phyloP scores from a whole-genome alignment of 2,113 vertebrate species.

The Dendrocopos noguchii region DNA sequence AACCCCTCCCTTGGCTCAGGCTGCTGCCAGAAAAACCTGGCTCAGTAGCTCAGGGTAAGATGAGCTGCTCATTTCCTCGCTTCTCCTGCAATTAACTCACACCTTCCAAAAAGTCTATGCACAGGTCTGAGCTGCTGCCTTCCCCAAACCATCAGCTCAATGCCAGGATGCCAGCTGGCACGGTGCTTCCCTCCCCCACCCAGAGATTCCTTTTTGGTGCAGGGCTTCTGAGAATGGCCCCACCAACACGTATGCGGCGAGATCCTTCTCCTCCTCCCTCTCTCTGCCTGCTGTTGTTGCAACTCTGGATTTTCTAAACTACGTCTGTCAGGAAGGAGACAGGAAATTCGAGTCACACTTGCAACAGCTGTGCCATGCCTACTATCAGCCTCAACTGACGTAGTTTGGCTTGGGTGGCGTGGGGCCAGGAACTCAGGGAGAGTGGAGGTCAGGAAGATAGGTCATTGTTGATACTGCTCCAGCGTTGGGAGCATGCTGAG shows the following conservation, averaged over 20 bases:
- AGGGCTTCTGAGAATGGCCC: conserved; percentile 27
- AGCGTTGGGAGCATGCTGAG: conserved; percentile 70
- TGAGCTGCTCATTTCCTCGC: background rate
- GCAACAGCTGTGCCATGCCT: conserved; percentile 81
- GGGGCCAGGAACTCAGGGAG: conserved; percentile 77
- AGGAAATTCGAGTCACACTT: conserved; percentile 93
- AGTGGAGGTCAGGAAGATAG: conserved; percentile 80
- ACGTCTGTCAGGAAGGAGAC: conserved; percentile 92
- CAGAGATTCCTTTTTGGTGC: background rate
- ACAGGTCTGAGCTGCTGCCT: background rate
- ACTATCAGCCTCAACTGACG: conserved; percentile 82
- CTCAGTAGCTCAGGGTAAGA: background rate
- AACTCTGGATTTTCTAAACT: conserved; percentile 86
- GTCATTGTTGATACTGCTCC: conserved; percentile 75
- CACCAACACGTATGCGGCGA: background rate
- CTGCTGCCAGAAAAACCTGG: background rate
- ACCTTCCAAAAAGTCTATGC: background rate
- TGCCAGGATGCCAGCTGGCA: background rate
- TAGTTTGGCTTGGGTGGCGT: conserved; percentile 75
- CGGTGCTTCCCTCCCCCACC: background rate
- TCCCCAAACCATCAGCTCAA: background rate
- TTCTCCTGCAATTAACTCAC: background rate
- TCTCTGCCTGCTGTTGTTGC: conserved; percentile 75
- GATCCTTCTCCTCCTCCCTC: background rate
- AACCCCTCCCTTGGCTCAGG: background rate